Conservation (phyloP, 2,888 invertebrate genomes). For the Dolichopus griseipennis region DNA sequence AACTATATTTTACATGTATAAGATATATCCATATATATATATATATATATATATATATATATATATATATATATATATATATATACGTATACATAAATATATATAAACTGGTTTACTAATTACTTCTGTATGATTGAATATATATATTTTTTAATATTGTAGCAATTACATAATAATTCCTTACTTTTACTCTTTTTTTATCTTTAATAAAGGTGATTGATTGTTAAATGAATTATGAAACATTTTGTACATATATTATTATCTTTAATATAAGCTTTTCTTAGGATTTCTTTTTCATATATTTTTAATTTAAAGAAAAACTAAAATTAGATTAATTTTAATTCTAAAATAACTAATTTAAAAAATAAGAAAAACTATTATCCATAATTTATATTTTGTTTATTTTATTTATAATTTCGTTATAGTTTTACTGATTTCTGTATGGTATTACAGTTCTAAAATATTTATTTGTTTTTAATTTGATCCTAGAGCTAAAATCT, state of each 20-base stretch:
- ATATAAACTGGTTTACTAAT: too few relatives aligned
- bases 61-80: too few relatives aligned
- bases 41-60: not conserved
- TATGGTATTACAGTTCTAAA: not conserved
- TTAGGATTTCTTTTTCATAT: not conserved
- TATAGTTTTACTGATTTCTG: constrained; percentile 16
- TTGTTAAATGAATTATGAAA: constrained; percentile 21
- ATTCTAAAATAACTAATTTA: constrained; percentile 8
- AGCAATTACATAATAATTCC: not conserved
- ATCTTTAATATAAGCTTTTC: not conserved
- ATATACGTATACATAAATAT: not conserved
- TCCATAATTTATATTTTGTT: not conserved
- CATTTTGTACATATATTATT: constrained; percentile 18
- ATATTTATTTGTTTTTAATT: not conserved
- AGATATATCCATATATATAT: not conserved
- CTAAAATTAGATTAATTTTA: not conserved
- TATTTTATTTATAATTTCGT: not conserved
- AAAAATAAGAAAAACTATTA: constrained; percentile 4
- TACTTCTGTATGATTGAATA: not conserved
- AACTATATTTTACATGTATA: not conserved
- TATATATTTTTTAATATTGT: not conserved
- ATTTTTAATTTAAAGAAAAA: not conserved
- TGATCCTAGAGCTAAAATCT: not conserved
- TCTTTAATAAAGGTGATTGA: not conserved
- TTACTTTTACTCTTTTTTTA: not conserved